Base-by-base conservation (phyloP, 1,140 invertebrate genomes). In the Calycopis cecrops region DNA sequence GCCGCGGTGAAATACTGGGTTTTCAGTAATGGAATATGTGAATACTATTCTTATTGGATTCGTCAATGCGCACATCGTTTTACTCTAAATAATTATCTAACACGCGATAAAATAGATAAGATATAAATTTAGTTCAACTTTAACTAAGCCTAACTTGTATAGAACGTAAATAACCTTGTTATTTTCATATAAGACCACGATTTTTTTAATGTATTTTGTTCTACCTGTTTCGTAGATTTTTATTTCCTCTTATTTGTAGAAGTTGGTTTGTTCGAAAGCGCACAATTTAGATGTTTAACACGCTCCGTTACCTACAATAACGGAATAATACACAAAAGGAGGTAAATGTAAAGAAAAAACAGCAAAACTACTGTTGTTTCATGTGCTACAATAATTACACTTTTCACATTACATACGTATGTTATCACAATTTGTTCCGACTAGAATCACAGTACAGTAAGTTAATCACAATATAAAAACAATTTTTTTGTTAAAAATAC, bases 271-370 rank as follows among this genome's bases (percentile, higher is more conserved):
- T 61, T 59, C 57, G 54, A 74, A 65, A 68, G 61, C 62, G 69
- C 55, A 34, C 52, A 28, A 59, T 42, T 50, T 18, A 59, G 17
- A 44, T n/a, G 54, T 57, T 72, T 69, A 16, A 16, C 14, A 62
- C 69, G 73, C 73, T 77, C 65, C 62, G 72, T 69, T 77, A 75
- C 70, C 66, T 69, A 62, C 65, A 67, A 63, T 68, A 72, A 71
- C 69, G 69, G 66, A 69, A 65, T 55, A 74, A 72, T 71, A 62
- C 52, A 65, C 63, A 60, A 44, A 69, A 74, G 69, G 51, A 64
- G 54, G 66, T 70, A 73, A 77, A 76, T 74, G 63, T 62, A 70
- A 67, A 62, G 48, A 61, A 59, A 69, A 68, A 76, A 69, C 67
- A 61, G 59, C 38, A 56, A 71, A 50, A 59, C 62, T 48, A 57